Evolutionary conservation across 2,888 invertebrate genomes (phyloP), one percentile per base, ranked within the genome.

Genomic region (Limenitis camilla): DNA sequence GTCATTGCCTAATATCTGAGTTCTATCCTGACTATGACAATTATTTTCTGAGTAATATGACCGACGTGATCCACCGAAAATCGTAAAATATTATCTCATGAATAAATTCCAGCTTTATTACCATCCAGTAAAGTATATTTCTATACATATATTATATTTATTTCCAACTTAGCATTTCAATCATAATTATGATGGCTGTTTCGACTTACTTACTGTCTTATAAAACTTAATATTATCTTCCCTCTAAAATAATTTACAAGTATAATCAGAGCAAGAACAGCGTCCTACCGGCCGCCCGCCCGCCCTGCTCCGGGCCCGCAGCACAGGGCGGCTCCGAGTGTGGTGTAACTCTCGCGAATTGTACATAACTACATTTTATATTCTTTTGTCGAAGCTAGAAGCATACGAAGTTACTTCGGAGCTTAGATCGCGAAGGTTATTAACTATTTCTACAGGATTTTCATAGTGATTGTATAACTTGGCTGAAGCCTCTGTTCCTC

Each of bases 291-390:
- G 32, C 30, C 6, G 6, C 29, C 1, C 29, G 32, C 31, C 5
- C 41, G 4, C 35, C 35, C 4, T 4, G 10, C 3, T 1, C 33
- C 10, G 4, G 33, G 10, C 33, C 27, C 28, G 35, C 10, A 5
- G 5, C 7, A 5, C 9, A 28, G 33, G 28, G 27, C 35, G 36
- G 28, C 45, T n/a, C 45, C 29, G 11, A 45, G 45, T 45, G 45
- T 35, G 35, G 35, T 45, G 35, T 35, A 45, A 45, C 45, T 35
- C 35, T 35, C 36, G 29, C n/a, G 35, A 36, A 36, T 35, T 36
- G 45, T 45, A 45, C 45, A 45, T 36, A 45, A 36, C 45, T 28
- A 36, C 45, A 45, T 45, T 45, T 45, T 36, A 45, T 45, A 45
- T 45, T 45, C 40, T 28, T 29, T 35, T 45, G 35, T 45, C 28